A percentile compares a stretch with the other conserved stretches of the same genome.
Evolutionary conservation across 2,797 vertebrate genomes (phyloP).

Genomic region (Podarcis siculus): DNA sequence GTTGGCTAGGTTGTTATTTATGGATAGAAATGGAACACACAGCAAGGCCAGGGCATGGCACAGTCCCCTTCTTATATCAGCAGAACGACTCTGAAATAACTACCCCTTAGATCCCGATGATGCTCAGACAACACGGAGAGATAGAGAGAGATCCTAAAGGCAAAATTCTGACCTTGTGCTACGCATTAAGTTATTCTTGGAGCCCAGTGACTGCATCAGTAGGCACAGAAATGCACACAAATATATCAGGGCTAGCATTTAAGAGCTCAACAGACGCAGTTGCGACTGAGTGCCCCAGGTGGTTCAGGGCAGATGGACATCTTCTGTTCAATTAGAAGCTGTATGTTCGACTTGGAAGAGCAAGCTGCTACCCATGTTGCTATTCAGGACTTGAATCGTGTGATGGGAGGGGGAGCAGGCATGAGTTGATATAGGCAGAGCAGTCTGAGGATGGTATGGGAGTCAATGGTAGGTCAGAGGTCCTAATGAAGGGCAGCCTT

Average conservation of each 20-base stretch:
- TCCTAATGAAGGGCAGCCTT: background rate
- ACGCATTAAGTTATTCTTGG: background rate
- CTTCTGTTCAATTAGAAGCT: constrained; percentile 59
- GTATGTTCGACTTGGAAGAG: constrained; percentile 53
- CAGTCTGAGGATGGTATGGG: background rate
- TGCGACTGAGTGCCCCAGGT: constrained; percentile 42
- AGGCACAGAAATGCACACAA: background rate
- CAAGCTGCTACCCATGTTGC: background rate
- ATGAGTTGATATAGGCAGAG: background rate
- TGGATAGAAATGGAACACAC: too few species aligned
- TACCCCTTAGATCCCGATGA: background rate
- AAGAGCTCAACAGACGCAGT: background rate
- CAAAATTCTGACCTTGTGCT: background rate
- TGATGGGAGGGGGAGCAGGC: background rate
- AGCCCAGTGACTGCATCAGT: background rate
- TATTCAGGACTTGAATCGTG: background rate
- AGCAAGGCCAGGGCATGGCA: too few species aligned
- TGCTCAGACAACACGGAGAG: background rate
- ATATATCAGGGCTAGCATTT: background rate
- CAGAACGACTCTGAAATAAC: background rate
- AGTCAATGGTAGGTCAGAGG: background rate
- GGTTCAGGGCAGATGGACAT: constrained; percentile 64
- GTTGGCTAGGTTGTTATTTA: too few species aligned
- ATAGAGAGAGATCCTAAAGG: background rate
- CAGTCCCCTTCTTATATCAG: background rate